Conservation (phyloP, 2,888 invertebrate species). For the Melanargia galathea region DNA sequence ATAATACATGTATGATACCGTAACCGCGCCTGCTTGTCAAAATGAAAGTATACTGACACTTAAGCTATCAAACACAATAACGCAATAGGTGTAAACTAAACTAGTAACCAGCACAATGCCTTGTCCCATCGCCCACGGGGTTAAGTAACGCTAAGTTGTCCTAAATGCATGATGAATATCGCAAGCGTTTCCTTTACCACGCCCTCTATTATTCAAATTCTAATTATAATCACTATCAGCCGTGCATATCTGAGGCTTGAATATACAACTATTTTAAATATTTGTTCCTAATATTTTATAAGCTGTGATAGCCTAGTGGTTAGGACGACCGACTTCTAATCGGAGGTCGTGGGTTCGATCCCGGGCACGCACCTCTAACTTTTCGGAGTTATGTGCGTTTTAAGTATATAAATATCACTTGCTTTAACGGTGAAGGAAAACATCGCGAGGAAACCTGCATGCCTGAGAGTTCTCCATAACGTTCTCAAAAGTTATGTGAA, state of each 20-base stretch:
- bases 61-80: background rate
- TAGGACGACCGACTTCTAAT: background rate
- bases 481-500: too few species aligned
- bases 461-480: too few species aligned
- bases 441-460: too few species aligned
- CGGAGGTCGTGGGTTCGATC: too few species aligned
- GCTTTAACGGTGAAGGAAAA: too few species aligned
- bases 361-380: too few species aligned
- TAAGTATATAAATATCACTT: too few species aligned
- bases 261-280: background rate
- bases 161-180: conserved; percentile 40
- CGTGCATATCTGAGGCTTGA: conserved; percentile 1
- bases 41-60: background rate
- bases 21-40: background rate
- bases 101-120: background rate
- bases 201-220: conserved; percentile 65
- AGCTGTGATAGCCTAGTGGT: background rate
- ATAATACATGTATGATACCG: too few species aligned
- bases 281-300: too few species aligned
- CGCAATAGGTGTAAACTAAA: background rate
- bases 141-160: conserved; percentile 27
- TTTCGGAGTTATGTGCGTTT: too few species aligned
- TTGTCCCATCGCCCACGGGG: conserved; percentile 4
- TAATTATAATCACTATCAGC: conserved; percentile 50
- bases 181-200: conserved; percentile 59